Percentiles rank a stretch among this genome's conserved stretches.
phyloP scores from a whole-genome alignment of 1,140 invertebrate species.

The Marisa cornuarietis region DNA sequence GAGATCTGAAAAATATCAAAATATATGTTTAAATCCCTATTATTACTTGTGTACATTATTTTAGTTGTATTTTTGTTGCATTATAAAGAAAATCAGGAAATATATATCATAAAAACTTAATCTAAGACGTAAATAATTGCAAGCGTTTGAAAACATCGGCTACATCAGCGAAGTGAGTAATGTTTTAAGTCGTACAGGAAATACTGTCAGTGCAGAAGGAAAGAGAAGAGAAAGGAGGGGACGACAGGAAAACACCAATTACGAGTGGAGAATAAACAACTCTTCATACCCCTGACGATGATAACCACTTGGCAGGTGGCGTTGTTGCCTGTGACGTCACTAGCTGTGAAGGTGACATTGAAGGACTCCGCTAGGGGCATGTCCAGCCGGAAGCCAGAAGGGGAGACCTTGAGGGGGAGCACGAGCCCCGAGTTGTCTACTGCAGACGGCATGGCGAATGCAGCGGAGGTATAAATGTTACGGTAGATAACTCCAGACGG shows the following conservation, averaged over 20 bases:
- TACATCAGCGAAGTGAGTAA: too few relatives aligned
- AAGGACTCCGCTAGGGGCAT: neutral
- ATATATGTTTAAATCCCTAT: too few relatives aligned
- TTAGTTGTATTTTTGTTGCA: too few relatives aligned
- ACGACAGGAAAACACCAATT: neutral
- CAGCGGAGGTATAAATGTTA: conserved; percentile 1
- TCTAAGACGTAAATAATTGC: too few relatives aligned
- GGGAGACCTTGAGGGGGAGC: conserved; percentile 18
- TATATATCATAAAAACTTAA: too few relatives aligned
- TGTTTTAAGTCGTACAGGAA: too few relatives aligned
- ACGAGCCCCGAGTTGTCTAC: conserved; percentile 41
- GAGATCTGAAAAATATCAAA: neutral
- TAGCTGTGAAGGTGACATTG: conserved; percentile 35
- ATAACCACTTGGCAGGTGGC: conserved; percentile 32
- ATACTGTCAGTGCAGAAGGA: too few relatives aligned
- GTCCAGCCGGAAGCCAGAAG: conserved; percentile 15
- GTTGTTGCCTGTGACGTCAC: conserved; percentile 27
- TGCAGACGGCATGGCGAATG: conserved; percentile 9
- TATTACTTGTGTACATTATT: too few relatives aligned
- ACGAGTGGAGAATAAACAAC: neutral
- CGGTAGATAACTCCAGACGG: neutral
- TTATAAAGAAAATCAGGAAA: too few relatives aligned
- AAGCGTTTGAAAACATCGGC: too few relatives aligned
- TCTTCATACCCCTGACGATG: conserved; percentile 31
- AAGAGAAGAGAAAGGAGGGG: too few relatives aligned